These are phyloP conservation scores for Anthophora plumipes DNA, from an alignment of 2,888 invertebrate species.

Conservation along the genomic window DNA sequence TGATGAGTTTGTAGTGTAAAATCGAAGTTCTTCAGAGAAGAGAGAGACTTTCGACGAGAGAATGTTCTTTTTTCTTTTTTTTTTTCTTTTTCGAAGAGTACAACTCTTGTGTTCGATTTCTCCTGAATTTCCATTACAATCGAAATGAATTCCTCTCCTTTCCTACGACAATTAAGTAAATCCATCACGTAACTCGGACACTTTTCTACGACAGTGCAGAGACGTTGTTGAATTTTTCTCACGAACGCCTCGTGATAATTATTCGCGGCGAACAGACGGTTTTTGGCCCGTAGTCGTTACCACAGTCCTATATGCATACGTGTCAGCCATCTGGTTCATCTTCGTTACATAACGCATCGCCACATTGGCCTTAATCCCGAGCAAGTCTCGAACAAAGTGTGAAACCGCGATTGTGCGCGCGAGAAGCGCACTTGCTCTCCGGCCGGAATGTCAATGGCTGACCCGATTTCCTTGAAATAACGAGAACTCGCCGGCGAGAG, in stretches of 20 bases:
- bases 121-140: neutral
- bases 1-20: too few species aligned
- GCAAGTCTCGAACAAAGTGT: slow-evolving; percentile 55
- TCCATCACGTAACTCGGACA: slow-evolving; percentile 37
- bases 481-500: slow-evolving; percentile 15
- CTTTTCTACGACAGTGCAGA: slow-evolving; percentile 10
- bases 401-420: slow-evolving; percentile 51
- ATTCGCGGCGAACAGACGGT: slow-evolving; percentile 24
- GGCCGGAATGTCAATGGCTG: slow-evolving; percentile 65
- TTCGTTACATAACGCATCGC: slow-evolving; percentile 64
- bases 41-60: too few species aligned
- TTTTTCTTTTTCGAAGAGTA: too few species aligned
- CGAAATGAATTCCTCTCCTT: neutral
- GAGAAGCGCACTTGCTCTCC: slow-evolving; percentile 61
- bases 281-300: slow-evolving; percentile 24
- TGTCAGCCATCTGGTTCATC: slow-evolving; percentile 48
- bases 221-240: slow-evolving; percentile 35
- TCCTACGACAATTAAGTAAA: neutral
- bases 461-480: slow-evolving; percentile 53
- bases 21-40: too few species aligned
- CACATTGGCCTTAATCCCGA: slow-evolving; percentile 66
- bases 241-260: slow-evolving; percentile 41
- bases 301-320: slow-evolving; percentile 24
- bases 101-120: neutral
- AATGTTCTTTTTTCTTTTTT: too few species aligned